phyloP scores from a whole-genome alignment of 2,888 invertebrate species.

The Phytoseiulus persimilis region DNA sequence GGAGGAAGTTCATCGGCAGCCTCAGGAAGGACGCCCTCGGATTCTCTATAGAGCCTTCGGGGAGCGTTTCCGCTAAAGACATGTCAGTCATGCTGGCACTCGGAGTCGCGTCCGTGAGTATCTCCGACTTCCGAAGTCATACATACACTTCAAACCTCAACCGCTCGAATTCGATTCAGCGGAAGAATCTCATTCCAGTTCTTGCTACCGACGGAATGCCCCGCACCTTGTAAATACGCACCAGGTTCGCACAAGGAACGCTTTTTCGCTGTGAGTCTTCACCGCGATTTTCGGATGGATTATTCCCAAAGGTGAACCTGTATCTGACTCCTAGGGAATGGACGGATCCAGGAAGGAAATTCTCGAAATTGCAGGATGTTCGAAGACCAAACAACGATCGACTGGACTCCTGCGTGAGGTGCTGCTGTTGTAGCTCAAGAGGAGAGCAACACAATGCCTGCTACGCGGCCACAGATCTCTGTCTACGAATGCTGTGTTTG shows the following conservation, averaged over 20 bases:
- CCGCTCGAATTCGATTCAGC: too few species aligned
- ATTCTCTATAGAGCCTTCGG: background rate
- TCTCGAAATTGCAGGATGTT: background rate
- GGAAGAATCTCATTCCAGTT: background rate
- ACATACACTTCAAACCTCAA: background rate
- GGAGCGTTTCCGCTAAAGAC: background rate
- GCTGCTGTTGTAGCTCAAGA: background rate
- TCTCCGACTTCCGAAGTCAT: background rate
- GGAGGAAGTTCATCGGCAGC: background rate
- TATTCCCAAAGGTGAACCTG: too few species aligned
- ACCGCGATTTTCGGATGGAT: too few species aligned
- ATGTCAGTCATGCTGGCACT: background rate
- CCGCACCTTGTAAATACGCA: background rate
- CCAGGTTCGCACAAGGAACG: background rate
- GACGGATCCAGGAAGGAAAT: too few species aligned
- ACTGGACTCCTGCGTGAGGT: background rate
- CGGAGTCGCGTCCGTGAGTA: background rate
- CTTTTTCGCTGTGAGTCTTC: background rate
- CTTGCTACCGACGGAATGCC: background rate
- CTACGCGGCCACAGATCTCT: background rate
- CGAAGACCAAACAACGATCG: background rate
- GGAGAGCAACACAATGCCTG: background rate
- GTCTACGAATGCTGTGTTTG: background rate
- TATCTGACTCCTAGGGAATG: too few species aligned
- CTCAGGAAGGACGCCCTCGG: background rate